Percentiles rank a stretch among this genome's conserved stretches.
These are phyloP conservation scores for Garra rufa DNA, from an alignment of 2,113 vertebrate species.

Conservation along the genomic window DNA sequence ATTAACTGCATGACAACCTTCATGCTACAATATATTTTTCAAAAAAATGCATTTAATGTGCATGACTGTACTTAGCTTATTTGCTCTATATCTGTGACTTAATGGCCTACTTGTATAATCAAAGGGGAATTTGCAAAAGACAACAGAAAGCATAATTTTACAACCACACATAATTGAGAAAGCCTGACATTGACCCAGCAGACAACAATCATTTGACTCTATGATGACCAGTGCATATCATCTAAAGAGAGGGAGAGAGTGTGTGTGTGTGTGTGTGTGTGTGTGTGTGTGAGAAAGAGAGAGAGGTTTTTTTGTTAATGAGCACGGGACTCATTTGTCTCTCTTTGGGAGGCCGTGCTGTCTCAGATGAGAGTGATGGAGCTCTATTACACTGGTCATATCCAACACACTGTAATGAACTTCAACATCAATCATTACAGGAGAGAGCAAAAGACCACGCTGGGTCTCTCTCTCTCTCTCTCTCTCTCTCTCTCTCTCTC, in stretches of 20 bases:
- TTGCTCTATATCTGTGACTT: neutral
- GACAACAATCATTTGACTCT: neutral
- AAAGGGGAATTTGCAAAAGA: neutral
- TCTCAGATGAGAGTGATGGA: slow-evolving; percentile 74
- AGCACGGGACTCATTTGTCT: slow-evolving; percentile 71
- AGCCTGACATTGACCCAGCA: neutral
- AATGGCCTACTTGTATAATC: neutral
- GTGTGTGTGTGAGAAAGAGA: slow-evolving; percentile 29
- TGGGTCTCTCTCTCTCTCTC: slow-evolving; percentile 36
- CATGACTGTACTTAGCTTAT: neutral
- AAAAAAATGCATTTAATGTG: neutral
- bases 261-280: slow-evolving; percentile 16
- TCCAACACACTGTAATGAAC: slow-evolving; percentile 75
- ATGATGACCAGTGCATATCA: slow-evolving; percentile 20
- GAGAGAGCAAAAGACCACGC: slow-evolving; percentile 11
- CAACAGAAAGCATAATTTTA: neutral
- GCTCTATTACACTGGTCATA: slow-evolving; percentile 72
- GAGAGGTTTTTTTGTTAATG: slow-evolving; percentile 63
- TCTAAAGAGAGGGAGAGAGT: slow-evolving; percentile 33
- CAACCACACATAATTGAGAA: neutral
- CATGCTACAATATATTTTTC: neutral
- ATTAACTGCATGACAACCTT: neutral
- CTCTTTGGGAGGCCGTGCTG: slow-evolving; percentile 73
- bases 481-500: slow-evolving; percentile 40
- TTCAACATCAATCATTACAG: slow-evolving; percentile 69